Base-by-base conservation (phyloP, 2,888 invertebrate species). In the Acleris emargana region DNA sequence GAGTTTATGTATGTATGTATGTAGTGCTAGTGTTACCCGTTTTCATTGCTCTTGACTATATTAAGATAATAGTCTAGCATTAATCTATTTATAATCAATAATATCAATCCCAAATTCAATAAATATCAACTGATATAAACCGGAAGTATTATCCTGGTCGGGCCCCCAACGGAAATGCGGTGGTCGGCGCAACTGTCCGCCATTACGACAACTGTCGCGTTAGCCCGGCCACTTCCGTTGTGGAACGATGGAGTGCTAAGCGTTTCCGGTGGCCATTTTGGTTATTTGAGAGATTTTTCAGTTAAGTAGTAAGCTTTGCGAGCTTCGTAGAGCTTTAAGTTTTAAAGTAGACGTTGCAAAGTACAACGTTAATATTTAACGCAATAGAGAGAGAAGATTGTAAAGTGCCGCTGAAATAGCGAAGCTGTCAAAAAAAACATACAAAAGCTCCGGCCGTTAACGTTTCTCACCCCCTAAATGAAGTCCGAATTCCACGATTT, bases 151-250 rank as follows among this genome's bases (percentile, higher is more conserved):
- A 57, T 45, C 51, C 45, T 59, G 28, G 28, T 42, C 20, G 55
- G 54, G 58, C 58, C 53, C 64, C 60, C 53, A 59, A 67, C 73
- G 78, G 79, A 77, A 74, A 74, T 72, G 69, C 70, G 72, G 67
- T 68, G 69, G 72, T 52, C 57, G 49, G 18, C 49, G 59, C 55
- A 61, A 62, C 58, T 45, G 58, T 63, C 51, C 53, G 64, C 64
- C 66, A 66, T 66, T 66, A 66, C 58, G 58, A 58, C 60, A 66
- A 61, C 60, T 57, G 66, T 66, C 63, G 52, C 55, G 13, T 38
- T 64, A 22, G 49, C 38, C 47, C 47, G 69, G 64, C 72, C 70
- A 73, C 73, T 68, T 79, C 78, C 78, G 76, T 71, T 72, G 64
- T 70, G 71, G 66, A 71, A 67, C 71, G 75, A 70, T 61, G 55